These are phyloP conservation scores for Caenorhabditis imperialis DNA, from an alignment of 2,888 invertebrate species.

Conservation along the genomic window DNA sequence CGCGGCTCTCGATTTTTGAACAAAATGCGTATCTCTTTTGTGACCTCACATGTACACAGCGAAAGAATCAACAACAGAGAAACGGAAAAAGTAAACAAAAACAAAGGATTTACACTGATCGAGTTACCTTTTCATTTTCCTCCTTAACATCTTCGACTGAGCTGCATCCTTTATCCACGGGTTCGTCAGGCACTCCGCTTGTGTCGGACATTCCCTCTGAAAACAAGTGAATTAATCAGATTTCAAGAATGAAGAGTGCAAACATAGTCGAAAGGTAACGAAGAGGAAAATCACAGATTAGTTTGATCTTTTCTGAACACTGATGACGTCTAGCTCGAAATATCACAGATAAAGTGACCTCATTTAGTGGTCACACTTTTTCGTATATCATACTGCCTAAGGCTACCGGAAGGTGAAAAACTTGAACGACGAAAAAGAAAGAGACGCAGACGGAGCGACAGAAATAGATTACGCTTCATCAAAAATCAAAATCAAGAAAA, in stretches of 20 bases:
- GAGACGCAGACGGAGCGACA: slow-evolving; percentile 5
- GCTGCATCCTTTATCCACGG: slow-evolving; percentile 18
- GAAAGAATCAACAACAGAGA: slow-evolving; percentile 8
- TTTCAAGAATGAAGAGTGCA: background rate
- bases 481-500: no score
- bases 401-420: slow-evolving; percentile 27
- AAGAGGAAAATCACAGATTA: no score
- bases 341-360: no score
- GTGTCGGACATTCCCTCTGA: slow-evolving; percentile 33
- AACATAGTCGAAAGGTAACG: no score
- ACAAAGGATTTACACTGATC: no score
- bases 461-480: slow-evolving; percentile 14
- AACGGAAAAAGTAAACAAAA: slow-evolving; percentile 31
- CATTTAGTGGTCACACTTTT: slow-evolving; percentile 10
- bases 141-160: slow-evolving; percentile 20
- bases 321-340: no score
- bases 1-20: background rate
- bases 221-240: slow-evolving; percentile 1
- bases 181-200: slow-evolving; percentile 25
- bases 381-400: slow-evolving; percentile 22
- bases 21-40: slow-evolving; percentile 8
- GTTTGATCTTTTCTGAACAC: no score
- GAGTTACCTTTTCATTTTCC: slow-evolving; percentile 37
- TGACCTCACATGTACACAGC: slow-evolving; percentile 17
- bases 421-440: slow-evolving; percentile 2